phyloP scores from a whole-genome alignment of 2,797 vertebrate species.

The Passerculus sandwichensis region DNA sequence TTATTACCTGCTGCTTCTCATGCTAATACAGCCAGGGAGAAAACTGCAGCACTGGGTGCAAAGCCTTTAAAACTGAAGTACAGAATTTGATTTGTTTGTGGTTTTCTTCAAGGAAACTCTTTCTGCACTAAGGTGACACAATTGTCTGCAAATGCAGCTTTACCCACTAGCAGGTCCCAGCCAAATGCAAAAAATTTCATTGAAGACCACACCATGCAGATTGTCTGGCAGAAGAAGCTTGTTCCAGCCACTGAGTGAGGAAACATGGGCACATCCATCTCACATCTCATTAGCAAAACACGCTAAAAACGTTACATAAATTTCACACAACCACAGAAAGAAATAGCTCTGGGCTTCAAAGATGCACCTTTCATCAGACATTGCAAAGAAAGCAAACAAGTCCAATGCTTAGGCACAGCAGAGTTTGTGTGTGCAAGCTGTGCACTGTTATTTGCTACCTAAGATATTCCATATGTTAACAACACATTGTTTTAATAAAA shows the following conservation, averaged over 20 bases:
- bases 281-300: background rate
- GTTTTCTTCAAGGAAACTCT: background rate
- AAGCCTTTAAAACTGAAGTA: background rate
- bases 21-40: background rate
- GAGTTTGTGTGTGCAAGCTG: background rate
- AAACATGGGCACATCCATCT: background rate
- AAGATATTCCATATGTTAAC: background rate
- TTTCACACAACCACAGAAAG: background rate
- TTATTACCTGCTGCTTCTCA: background rate
- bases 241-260: background rate
- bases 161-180: background rate
- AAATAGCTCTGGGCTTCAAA: background rate
- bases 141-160: background rate
- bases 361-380: background rate
- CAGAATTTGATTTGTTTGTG: background rate
- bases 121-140: background rate
- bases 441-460: background rate
- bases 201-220: background rate
- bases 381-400: background rate
- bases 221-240: background rate
- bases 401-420: background rate
- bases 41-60: rapidly evolving
- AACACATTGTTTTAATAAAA: background rate
- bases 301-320: background rate
- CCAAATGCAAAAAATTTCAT: background rate